Conservation (phyloP, 2,113 vertebrate species). For the Mugil cephalus region DNA sequence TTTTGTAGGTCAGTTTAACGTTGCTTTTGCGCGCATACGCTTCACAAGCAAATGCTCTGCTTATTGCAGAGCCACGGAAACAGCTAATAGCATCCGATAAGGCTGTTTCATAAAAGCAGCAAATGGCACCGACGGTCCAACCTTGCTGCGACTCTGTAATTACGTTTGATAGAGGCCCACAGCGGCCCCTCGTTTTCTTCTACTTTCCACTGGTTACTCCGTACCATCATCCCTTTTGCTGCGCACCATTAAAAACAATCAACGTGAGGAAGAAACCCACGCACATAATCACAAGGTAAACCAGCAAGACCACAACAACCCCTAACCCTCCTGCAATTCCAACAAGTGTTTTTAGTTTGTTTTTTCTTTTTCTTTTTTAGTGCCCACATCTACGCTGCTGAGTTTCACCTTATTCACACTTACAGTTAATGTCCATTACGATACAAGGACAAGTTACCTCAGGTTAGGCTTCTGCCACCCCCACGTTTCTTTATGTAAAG, state of each 20-base stretch:
- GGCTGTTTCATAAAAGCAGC: constrained; percentile 53
- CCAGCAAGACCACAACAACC: constrained; percentile 8
- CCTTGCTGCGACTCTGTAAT: constrained; percentile 35
- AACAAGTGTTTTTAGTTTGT: neutral
- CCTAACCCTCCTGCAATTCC: neutral
- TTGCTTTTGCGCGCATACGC: neutral
- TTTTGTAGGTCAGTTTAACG: too few species aligned
- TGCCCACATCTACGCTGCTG: neutral
- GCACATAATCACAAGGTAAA: constrained; percentile 5
- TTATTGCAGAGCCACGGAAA: neutral
- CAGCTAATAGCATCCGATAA: constrained; percentile 53
- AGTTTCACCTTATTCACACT: neutral
- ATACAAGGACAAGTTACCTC: neutral
- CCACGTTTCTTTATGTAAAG: neutral
- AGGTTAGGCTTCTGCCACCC: neutral
- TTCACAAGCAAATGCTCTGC: neutral
- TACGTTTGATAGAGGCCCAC: constrained; percentile 21
- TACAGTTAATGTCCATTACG: neutral
- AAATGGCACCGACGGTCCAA: constrained; percentile 31
- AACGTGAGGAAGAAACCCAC: neutral
- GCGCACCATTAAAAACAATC: constrained; percentile 1
- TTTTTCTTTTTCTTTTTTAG: neutral
- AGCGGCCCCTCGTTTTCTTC: neutral
- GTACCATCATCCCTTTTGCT: neutral
- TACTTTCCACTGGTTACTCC: constrained; percentile 8